Percentiles rank a stretch among this genome's conserved stretches.
These are phyloP conservation scores for Habroteleia sp. DNA, from an alignment of 2,888 invertebrate genomes.

Conservation along the genomic window DNA sequence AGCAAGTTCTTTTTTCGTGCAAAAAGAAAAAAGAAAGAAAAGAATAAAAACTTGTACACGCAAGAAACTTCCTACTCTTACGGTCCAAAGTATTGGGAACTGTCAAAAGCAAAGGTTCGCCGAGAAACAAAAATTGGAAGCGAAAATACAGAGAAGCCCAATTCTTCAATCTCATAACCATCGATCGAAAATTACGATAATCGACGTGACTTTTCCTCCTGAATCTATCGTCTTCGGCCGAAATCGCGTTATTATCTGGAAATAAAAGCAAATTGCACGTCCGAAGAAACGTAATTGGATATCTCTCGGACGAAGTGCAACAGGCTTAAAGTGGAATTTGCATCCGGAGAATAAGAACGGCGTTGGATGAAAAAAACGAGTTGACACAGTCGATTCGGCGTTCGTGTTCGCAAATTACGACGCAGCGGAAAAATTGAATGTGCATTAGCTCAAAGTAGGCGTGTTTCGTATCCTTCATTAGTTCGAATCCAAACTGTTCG, in stretches of 20 bases:
- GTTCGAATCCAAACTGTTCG: slow-evolving; percentile 28
- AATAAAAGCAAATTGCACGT: slow-evolving; percentile 31
- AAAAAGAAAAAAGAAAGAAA: not conserved
- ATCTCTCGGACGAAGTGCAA: slow-evolving; percentile 40
- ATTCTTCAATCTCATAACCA: not conserved
- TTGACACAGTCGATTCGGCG: slow-evolving; percentile 43
- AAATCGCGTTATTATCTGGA: slow-evolving; percentile 19
- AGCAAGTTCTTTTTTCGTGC: not conserved
- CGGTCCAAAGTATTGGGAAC: not conserved
- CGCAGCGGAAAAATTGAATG: slow-evolving; percentile 37
- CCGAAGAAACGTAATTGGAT: slow-evolving; percentile 50
- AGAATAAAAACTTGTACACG: not conserved
- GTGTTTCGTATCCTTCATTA: slow-evolving; percentile 44
- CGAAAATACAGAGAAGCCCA: not conserved
- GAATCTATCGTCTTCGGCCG: slow-evolving; percentile 13
- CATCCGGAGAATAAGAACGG: slow-evolving; percentile 23
- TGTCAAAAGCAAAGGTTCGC: not conserved
- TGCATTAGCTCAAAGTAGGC: slow-evolving; percentile 11
- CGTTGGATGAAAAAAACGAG: not conserved
- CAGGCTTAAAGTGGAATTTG: slow-evolving; percentile 53
- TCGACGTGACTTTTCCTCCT: slow-evolving; percentile 4
- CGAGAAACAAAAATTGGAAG: not conserved
- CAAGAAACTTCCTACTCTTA: slow-evolving; percentile 1
- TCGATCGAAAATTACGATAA: slow-evolving; percentile 14
- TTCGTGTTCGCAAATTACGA: too few relatives aligned